Percentiles rank a stretch among this genome's conserved stretches.
Evolutionary conservation across 92 coral and sea anemone species (phyloP).

Genomic region (Porites evermanni): DNA sequence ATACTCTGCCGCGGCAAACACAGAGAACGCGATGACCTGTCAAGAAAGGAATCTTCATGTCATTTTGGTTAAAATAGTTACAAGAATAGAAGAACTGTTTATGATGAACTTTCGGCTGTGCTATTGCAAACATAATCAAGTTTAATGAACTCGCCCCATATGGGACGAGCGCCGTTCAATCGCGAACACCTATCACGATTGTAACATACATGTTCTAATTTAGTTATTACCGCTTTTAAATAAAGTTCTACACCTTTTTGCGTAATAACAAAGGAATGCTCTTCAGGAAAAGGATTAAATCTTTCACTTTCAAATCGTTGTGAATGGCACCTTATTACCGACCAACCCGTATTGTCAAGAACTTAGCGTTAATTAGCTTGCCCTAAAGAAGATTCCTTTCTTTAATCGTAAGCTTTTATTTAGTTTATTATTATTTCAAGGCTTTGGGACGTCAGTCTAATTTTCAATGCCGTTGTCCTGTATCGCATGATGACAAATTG

Average conservation of each 20-base stretch:
- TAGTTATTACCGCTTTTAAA: not conserved
- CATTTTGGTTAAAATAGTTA: not conserved
- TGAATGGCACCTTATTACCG: not conserved
- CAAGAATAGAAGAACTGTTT: not conserved
- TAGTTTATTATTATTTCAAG: slow-evolving; percentile 16
- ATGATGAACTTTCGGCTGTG: not conserved
- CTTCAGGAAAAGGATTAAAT: not conserved
- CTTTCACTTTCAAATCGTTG: not conserved
- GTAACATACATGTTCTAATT: slow-evolving; percentile 7
- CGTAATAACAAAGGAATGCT: slow-evolving; percentile 3
- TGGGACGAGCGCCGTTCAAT: not conserved
- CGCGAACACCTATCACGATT: not conserved
- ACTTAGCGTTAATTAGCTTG: slow-evolving; percentile 27
- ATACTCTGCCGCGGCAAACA: too few species aligned
- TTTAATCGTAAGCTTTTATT: slow-evolving; percentile 31
- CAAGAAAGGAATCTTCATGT: not conserved
- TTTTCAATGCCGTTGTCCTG: slow-evolving; percentile 12
- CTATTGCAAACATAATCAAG: not conserved
- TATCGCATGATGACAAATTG: slow-evolving; percentile 11
- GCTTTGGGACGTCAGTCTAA: slow-evolving; percentile 2
- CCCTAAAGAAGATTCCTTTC: not conserved
- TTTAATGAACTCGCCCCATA: too few species aligned
- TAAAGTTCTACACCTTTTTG: not conserved
- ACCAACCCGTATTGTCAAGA: not conserved
- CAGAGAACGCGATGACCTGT: not conserved